Base-by-base conservation (phyloP, 2,113 vertebrate species). In the Phyllopteryx taeniolatus region DNA sequence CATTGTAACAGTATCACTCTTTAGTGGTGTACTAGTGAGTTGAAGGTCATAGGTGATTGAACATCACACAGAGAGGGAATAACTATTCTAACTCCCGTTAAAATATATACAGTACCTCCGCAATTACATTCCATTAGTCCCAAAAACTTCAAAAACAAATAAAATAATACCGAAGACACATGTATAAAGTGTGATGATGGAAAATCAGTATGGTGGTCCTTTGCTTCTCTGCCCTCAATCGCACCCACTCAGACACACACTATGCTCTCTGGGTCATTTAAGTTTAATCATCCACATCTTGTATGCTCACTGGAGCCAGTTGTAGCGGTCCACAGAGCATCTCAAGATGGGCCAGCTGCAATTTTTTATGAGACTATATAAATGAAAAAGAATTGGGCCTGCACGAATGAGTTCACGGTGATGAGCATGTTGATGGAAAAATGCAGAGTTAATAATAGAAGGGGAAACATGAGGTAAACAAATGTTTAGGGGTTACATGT, bases 221-320 rank as follows among this genome's bases (percentile, higher is more conserved):
- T 19, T 13, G 17, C 7, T 35, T 1, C 1, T 31, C 49, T 47
- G 11, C 49, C 46, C 53, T 51, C 51, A 63, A 20, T 27, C 31
- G 11, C 67, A 54, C 5, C 31, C 33, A 68, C 49, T 35, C 47
- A 66, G 42, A 53, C 47, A 68, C 67, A 13, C 65, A 43, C 19
- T 0, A 1, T 8, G 14, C 47, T 62, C 47, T 43, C 47, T 39
- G 20, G 54, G 56, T 78, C 31, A 62, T 22, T n/a, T 47, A 75
- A 64, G 79, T 64, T 72, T 35, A 74, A 68, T 61, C 71, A 76
- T 49, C 57, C 70, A 54, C 42, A 61, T 74, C 68, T 54, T 63
- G 78, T 60, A 62, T 43, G 12, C 57, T 80, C 62, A 51, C 11
- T 70, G 43, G 53, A 77, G 77, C 72, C 59, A 20, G 8, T 54